Evolutionary conservation across 2,113 vertebrate species (phyloP).

Genomic region (Pachypanchax playfairii): DNA sequence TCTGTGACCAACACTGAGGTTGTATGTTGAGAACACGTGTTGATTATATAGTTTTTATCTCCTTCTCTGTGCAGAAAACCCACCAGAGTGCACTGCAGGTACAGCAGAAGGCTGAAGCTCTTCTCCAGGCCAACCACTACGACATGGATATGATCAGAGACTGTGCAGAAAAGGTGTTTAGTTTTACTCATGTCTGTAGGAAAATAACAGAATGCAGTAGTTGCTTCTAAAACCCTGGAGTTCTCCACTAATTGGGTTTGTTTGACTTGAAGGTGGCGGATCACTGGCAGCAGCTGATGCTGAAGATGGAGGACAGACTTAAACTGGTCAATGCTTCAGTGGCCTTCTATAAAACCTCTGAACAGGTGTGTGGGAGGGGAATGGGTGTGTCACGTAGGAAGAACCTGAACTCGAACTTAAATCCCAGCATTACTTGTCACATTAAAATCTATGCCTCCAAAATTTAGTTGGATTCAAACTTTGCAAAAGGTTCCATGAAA

Average conservation of each 20-base stretch:
- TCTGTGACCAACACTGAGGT: too few species aligned
- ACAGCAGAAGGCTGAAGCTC: conserved; percentile 97
- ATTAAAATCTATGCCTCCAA: too few species aligned
- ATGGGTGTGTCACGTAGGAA: too few species aligned
- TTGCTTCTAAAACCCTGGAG: neutral
- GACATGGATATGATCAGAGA: conserved; percentile 98
- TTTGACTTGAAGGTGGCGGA: conserved; percentile 84
- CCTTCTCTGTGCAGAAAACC: conserved; percentile 85
- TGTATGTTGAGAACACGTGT: too few species aligned
- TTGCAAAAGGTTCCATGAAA: too few species aligned
- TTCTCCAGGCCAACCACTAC: conserved; percentile 96
- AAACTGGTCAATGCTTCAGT: conserved; percentile 98
- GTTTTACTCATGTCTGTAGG: neutral
- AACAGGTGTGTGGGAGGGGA: conserved; percentile 80
- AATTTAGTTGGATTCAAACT: too few species aligned
- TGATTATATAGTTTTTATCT: conserved; percentile 10
- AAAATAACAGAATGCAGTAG: neutral
- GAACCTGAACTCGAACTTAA: too few species aligned
- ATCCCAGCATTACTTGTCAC: too few species aligned
- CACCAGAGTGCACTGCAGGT: conserved; percentile 98
- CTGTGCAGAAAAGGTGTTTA: conserved; percentile 89
- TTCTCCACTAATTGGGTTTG: too few species aligned
- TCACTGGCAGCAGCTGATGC: conserved; percentile 99
- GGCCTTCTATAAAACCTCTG: conserved; percentile 99
- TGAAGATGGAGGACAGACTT: conserved; percentile 98